Evolutionary conservation across 1,140 invertebrate genomes (phyloP), one percentile per base, ranked within the genome.

Genomic region (Ceratosolen solmsi): DNA sequence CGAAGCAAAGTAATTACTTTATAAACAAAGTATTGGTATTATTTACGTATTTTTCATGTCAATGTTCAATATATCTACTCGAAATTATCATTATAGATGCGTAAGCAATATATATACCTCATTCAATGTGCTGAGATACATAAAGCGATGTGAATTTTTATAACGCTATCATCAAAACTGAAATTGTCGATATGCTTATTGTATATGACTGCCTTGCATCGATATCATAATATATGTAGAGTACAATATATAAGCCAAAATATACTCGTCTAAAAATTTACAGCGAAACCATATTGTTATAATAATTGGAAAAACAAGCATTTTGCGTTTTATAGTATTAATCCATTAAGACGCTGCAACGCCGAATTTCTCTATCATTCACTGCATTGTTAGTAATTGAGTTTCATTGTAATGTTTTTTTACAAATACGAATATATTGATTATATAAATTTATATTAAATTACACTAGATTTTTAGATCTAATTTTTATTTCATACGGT

Each of bases 361-460:
- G 38, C 2, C n/a, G 15, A 30, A 27, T 49, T 49, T 71, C 15
- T 25, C 38, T 70, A 70, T 70, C n/a, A 41, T 30, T 49, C 15
- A 71, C 27, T 27, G 33, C 4, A 71, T 71, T 49, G 7, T 49
- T 70, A 41, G n/a, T n/a, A 7, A 3, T 49, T 25, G 70, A 71
- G 38, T 71, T 49, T 71, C 41, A 71, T 71, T 71, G 70, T 71
- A 71, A 71, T 71, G 63, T 68, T 68, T 68, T 54, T 68, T 68
- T 38, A 68, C 17, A n/a, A 1, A 11, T 63, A 63, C 22, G 38
- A 68, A n/a, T 38, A 38, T 68, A 68, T 38, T 68, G 7, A 9
- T 38, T 9, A 5, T 15, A 36, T 63, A 33, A 25, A 63, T 8
- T 7, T 63, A 30, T 63, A 63, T 63, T 30, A 27, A 63, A 68